Percentiles rank a stretch among this genome's conserved stretches.
These are phyloP conservation scores for Sclerodermus sp. DNA, from an alignment of 2,888 invertebrate species.

Conservation along the genomic window DNA sequence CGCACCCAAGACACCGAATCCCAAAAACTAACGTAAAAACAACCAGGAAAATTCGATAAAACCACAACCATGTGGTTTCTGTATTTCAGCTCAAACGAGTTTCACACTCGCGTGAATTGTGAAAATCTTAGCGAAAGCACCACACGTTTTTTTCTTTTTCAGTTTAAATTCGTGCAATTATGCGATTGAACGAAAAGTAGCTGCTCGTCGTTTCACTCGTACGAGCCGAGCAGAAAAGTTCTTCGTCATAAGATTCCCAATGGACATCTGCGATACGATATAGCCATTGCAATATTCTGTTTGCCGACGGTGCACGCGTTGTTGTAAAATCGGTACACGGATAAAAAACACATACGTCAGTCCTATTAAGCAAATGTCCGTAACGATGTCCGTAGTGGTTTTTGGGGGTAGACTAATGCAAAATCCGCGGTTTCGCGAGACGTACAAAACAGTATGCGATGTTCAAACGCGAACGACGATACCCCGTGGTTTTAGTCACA, in stretches of 20 bases:
- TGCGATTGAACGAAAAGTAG: too few species aligned
- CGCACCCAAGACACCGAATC: constrained; percentile 6
- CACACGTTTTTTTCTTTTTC: too few species aligned
- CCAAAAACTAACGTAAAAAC: neutral
- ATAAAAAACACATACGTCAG: constrained; percentile 6
- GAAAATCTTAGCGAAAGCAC: too few species aligned
- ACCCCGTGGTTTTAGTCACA: constrained; percentile 33
- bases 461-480: constrained; percentile 34
- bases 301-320: too few species aligned
- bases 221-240: too few species aligned
- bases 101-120: too few species aligned
- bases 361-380: constrained; percentile 16
- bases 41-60: neutral
- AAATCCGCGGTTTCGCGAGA: constrained; percentile 44
- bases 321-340: constrained; percentile 5
- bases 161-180: too few species aligned
- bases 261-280: too few species aligned
- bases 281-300: too few species aligned
- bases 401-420: constrained; percentile 45
- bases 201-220: too few species aligned
- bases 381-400: constrained; percentile 32
- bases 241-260: too few species aligned
- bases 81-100: too few species aligned
- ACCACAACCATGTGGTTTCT: neutral
- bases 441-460: constrained; percentile 47